phyloP scores from a whole-genome alignment of 1,140 invertebrate species.

The Neocloeon triangulifer region DNA sequence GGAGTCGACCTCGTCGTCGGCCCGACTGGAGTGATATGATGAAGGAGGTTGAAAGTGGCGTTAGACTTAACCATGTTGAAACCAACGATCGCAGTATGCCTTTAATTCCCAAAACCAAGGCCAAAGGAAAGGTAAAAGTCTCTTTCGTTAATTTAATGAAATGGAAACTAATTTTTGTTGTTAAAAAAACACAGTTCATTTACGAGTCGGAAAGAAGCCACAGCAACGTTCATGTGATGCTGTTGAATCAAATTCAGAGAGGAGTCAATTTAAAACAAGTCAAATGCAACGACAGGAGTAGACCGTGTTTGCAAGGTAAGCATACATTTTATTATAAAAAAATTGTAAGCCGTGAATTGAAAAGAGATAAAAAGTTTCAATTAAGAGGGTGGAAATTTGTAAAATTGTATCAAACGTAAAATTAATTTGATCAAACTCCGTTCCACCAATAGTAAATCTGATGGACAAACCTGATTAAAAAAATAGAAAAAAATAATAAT shows the following conservation, averaged over 20 bases:
- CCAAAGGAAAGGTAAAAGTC: constrained; percentile 25
- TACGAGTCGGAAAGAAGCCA: constrained; percentile 63
- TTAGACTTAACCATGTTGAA: constrained; percentile 53
- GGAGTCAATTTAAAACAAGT: constrained; percentile 54
- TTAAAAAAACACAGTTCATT: constrained; percentile 40
- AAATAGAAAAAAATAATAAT: too few species aligned
- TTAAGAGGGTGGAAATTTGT: too few species aligned
- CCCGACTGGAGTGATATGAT: constrained; percentile 77
- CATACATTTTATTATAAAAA: too few species aligned
- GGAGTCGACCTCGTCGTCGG: constrained; percentile 47
- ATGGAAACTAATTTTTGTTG: constrained; percentile 7
- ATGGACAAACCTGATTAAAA: too few species aligned
- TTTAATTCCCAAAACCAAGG: constrained; percentile 37
- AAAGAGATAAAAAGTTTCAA: too few species aligned
- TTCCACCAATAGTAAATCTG: too few species aligned
- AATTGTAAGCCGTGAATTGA: too few species aligned
- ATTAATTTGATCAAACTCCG: too few species aligned
- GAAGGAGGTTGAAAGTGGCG: constrained; percentile 57
- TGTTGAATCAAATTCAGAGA: constrained; percentile 59
- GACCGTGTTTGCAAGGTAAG: constrained; percentile 42
- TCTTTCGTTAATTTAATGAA: background rate
- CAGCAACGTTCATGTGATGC: constrained; percentile 50
- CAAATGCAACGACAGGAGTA: constrained; percentile 66
- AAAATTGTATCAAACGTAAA: too few species aligned
- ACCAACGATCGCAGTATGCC: constrained; percentile 56